A percentile compares a stretch with the other conserved stretches of the same genome.
Evolutionary conservation across 2,797 vertebrate genomes (phyloP).

Genomic region (Pangasius larnaudii): DNA sequence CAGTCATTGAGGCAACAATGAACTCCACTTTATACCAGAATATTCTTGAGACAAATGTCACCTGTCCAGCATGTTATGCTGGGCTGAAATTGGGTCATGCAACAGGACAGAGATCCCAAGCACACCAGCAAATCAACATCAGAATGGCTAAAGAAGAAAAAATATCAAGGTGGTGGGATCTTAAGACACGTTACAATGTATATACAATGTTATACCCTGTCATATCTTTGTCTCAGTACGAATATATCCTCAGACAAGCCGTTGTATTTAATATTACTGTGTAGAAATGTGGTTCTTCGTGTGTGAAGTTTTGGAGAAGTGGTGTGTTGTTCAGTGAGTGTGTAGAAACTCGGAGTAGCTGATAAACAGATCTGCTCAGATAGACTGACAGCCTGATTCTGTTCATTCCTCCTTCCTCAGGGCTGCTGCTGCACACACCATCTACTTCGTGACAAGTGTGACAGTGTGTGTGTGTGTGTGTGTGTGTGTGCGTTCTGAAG

Average conservation of each 20-base stretch:
- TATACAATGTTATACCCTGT: not conserved
- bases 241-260: not conserved
- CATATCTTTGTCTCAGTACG: not conserved
- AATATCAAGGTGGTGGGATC: no score
- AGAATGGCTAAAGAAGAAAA: no score
- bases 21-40: not conserved
- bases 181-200: no score
- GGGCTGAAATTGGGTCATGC: no score
- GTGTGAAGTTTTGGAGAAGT: not conserved
- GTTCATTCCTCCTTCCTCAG: not conserved
- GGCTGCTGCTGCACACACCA: not conserved
- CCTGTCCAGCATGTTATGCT: no score
- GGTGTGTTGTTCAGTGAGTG: not conserved
- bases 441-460: not conserved
- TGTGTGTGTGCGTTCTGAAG: not conserved
- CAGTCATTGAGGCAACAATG: not conserved
- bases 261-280: not conserved
- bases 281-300: not conserved
- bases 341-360: not conserved
- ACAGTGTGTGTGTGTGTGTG: not conserved
- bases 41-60: not conserved
- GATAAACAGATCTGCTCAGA: not conserved
- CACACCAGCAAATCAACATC: no score
- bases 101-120: no score
- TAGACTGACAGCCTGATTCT: not conserved